Conservation (phyloP, 2,113 vertebrate species). For the Upupa epops region DNA sequence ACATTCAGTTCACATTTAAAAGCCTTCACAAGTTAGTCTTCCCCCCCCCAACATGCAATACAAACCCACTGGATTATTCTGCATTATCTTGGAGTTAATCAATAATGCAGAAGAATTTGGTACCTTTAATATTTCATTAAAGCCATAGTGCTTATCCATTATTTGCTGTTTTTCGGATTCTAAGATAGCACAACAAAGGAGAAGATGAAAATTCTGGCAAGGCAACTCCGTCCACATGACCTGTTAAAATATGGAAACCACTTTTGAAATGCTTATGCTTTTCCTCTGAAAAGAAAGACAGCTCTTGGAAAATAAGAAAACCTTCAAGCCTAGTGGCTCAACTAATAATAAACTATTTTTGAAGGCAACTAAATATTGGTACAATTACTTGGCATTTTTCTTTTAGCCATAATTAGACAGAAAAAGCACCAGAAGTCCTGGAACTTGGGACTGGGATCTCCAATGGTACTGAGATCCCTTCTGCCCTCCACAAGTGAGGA, state of each 20-base stretch:
- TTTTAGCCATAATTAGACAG: background rate
- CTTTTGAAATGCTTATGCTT: background rate
- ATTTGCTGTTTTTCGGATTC: constrained; percentile 96
- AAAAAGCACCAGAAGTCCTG: background rate
- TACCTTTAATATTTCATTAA: constrained; percentile 98
- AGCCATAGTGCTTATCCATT: constrained; percentile 94
- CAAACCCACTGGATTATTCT: background rate
- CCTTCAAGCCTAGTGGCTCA: background rate
- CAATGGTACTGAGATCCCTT: background rate
- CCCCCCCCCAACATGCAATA: background rate
- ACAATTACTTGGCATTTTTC: background rate
- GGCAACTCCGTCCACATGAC: constrained; percentile 96
- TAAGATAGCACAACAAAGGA: constrained; percentile 94
- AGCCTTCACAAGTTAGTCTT: background rate
- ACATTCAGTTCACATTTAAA: background rate
- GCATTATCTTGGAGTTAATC: no score
- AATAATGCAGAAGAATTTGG: background rate
- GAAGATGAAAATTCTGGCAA: constrained; percentile 95
- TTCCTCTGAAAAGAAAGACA: background rate
- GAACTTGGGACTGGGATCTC: background rate
- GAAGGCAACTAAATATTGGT: background rate
- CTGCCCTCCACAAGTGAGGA: background rate
- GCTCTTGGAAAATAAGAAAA: background rate
- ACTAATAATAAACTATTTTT: background rate
- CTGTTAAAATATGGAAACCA: constrained; percentile 70